phyloP scores from a whole-genome alignment of 2,888 invertebrate species.

The Clitarchus hookeri region DNA sequence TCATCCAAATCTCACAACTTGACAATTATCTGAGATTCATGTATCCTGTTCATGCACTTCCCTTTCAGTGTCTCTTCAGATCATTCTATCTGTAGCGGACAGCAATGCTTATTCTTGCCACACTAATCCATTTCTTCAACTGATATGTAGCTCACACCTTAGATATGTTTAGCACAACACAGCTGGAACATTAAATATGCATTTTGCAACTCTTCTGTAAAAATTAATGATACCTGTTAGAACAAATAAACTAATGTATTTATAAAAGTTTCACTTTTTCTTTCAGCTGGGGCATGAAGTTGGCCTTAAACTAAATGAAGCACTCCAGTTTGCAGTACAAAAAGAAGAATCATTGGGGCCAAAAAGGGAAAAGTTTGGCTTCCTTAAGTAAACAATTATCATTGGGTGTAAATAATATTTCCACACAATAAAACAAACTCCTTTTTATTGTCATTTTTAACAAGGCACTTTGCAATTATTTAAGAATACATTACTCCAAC shows the following conservation, averaged over 20 bases:
- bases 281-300: slow-evolving; percentile 70
- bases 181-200: no score
- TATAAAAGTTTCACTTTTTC: slow-evolving; percentile 25
- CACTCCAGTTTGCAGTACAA: slow-evolving; percentile 66
- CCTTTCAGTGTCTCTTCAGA: no score
- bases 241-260: neutral
- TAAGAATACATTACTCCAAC: neutral
- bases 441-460: neutral
- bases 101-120: no score
- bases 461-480: neutral
- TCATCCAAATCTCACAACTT: no score
- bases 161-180: no score
- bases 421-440: neutral
- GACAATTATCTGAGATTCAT: no score
- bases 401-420: neutral
- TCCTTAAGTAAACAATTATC: slow-evolving; percentile 52
- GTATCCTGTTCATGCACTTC: no score
- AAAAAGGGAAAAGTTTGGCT: slow-evolving; percentile 55
- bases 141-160: no score
- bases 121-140: no score
- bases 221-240: no score
- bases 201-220: no score
- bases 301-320: slow-evolving; percentile 70
- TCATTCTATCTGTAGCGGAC: no score
- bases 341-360: slow-evolving; percentile 61